Evolutionary conservation across 2,797 vertebrate genomes (phyloP).

Genomic region (Octomys mimax): DNA sequence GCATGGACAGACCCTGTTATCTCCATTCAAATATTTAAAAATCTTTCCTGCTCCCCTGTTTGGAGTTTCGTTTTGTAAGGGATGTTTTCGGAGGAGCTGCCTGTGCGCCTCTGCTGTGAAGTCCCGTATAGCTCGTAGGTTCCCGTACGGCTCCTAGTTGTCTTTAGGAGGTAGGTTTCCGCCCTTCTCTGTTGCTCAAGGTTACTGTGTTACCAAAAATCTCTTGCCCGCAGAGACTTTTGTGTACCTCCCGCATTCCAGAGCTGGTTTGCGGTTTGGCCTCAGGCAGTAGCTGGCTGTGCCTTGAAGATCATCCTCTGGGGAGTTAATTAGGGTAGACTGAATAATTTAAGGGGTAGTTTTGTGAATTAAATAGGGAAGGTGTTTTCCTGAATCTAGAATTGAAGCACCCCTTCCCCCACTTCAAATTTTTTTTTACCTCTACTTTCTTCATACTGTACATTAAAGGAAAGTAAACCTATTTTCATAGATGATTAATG

Average conservation of each 20-base stretch:
- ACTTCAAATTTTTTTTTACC: constrained; percentile 3
- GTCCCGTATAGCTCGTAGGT: not conserved
- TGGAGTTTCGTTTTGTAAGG: constrained; percentile 52
- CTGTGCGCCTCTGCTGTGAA: not conserved
- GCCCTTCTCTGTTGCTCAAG: constrained; percentile 36
- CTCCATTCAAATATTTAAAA: constrained; percentile 55
- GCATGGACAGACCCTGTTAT: not conserved
- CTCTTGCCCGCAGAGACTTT: constrained; percentile 32
- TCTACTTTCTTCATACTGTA: not conserved
- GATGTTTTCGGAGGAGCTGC: constrained; percentile 39
- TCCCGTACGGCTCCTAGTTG: constrained; percentile 36
- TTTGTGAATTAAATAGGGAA: constrained; percentile 79
- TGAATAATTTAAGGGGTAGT: constrained; percentile 83
- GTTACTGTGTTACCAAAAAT: constrained; percentile 61
- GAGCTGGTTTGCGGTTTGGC: constrained; percentile 69
- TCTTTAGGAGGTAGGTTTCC: constrained; percentile 46
- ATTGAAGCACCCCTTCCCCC: not conserved
- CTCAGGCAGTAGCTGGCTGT: constrained; percentile 78
- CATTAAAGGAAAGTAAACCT: constrained; percentile 18
- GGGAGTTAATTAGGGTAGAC: constrained; percentile 80
- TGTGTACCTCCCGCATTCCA: constrained; percentile 51
- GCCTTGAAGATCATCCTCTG: constrained; percentile 80
- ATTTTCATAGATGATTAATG: not conserved
- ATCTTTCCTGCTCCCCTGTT: not conserved
- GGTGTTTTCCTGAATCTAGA: constrained; percentile 64